Evolutionary conservation across 2,797 vertebrate genomes (phyloP), one percentile per base, ranked within the genome.

Genomic region (Clarias laeviceps): DNA sequence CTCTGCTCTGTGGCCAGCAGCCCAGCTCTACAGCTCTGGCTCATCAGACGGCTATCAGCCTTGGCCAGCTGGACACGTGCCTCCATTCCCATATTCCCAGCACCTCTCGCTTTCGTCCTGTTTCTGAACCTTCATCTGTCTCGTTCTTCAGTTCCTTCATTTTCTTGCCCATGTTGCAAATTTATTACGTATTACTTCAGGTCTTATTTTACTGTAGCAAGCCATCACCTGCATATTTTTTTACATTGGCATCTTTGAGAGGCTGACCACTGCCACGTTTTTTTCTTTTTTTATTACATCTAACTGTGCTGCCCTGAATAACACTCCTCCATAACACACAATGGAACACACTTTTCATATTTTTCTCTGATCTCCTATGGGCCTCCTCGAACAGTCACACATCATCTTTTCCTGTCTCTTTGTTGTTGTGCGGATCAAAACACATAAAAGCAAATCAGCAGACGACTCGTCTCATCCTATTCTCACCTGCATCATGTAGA

Each of bases 41-140:
- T 83, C 82, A 74, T 83, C 82, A 83, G 70, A 79, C n/a, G n/a
- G 70, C 56, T 70, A 24, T 54, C 24, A 61, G 29, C 2, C 17
- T 45, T 1, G 27, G 64, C 83, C 83, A 84, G 76, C 65, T 79
- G 83, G 83, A 79, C 59, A 5, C 74, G 56, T 66, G 74, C 83
- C 76, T 66, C 54, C 64, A 59, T 69, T 79, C 83, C 76, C 83
- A 69, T 76, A 84, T 66, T 69, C 64, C 65, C 76, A 84, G 83
- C 70, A 69, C 76, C 65, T 84, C 74, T 84, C 29, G 15, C 50
- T 84, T 78, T 84, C 45, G n/a, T 40, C 83, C 83, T 40, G 18
- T 20, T 68, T 40, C 54, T 68, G 76, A 80, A 45, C 65, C 76
- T 69, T 69, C 74, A 29, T 79, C 62, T 45, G 54, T 59, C 65